Conservation (phyloP, 2,797 vertebrate species). For the Arrhamphus sclerolepis region DNA sequence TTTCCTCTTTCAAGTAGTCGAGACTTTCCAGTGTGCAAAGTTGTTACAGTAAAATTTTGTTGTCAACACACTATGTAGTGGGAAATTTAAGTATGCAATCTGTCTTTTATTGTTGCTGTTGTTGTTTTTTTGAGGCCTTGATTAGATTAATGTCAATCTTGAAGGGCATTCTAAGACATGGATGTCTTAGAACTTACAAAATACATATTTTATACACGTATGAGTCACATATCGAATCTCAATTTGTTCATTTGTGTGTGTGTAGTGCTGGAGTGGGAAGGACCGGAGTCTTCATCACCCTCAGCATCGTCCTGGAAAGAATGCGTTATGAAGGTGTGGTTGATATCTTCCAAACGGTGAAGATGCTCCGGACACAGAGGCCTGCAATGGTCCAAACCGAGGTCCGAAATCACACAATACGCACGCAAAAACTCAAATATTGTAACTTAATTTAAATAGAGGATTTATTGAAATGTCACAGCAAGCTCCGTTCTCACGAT, state of each 20-base stretch:
- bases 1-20: conserved; percentile 6
- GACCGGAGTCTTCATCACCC: conserved; percentile 95
- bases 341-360: conserved; percentile 99
- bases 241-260: conserved; percentile 18
- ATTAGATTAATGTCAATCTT: background rate
- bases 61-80: background rate
- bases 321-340: conserved; percentile 99
- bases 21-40: background rate
- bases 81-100: background rate
- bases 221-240: background rate
- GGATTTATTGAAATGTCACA: too few species aligned
- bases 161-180: too few species aligned
- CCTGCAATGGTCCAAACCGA: conserved; percentile 99
- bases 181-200: too few species aligned
- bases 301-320: conserved; percentile 96
- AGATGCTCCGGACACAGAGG: conserved; percentile 97
- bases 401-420: conserved; percentile 75
- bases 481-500: too few species aligned
- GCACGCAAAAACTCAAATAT: background rate
- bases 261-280: conserved; percentile 93
- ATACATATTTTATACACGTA: too few species aligned
- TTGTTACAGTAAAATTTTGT: background rate
- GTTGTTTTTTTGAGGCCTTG: background rate
- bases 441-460: too few species aligned
- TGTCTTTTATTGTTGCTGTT: too few species aligned